Base-by-base conservation (phyloP, 2,888 invertebrate species). In the Augiades crinisus region DNA sequence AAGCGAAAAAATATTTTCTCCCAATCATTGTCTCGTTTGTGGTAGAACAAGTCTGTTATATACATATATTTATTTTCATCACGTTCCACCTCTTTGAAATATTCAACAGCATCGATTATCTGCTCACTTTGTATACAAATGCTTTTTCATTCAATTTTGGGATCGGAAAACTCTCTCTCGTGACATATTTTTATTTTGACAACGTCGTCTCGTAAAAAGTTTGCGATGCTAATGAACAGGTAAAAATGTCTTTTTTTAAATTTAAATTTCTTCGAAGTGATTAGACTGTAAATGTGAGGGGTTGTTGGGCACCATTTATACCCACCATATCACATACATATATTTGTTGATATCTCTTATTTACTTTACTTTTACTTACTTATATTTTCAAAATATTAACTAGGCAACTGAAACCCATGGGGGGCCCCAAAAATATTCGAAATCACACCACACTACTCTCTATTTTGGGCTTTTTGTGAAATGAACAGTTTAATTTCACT, bases 81-180 rank as follows among this genome's bases (percentile, higher is more conserved):
- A 82, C 81, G 81, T 77, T 64, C 66, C 72, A 63, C 65, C 67
- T 72, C 73, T 75, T 78, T 81, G 78, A 81, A 84, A 85, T 85
- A 85, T 86, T 84, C 81, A 83, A 79, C 75, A 70, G 75, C 74
- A 76, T 82, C 83, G 83, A 83, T 85, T 85, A 86, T 82, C 80
- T 72, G 70, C 71, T 72, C 79, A 76, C 76, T 85, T 84, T 85
- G 81, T 82, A 78, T 68, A 81, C 81, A 79, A 81, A 81, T 75
- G 72, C 68, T 76, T 82, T 81, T 80, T 68, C 74, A 81, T 84
- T 82, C 75, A 78, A 81, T 83, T 81, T 78, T 64, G 61, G 60
- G 68, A 65, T 67, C 57, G 61, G 69, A 67, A 64, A 64, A 54
- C 62, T 56, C 61, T 51, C 56, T 59, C 63, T 56, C 56, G 59